Percentiles rank a stretch among this genome's conserved stretches.
Conservation (phyloP, 2,888 invertebrate genomes). For the Luperina testacea region DNA sequence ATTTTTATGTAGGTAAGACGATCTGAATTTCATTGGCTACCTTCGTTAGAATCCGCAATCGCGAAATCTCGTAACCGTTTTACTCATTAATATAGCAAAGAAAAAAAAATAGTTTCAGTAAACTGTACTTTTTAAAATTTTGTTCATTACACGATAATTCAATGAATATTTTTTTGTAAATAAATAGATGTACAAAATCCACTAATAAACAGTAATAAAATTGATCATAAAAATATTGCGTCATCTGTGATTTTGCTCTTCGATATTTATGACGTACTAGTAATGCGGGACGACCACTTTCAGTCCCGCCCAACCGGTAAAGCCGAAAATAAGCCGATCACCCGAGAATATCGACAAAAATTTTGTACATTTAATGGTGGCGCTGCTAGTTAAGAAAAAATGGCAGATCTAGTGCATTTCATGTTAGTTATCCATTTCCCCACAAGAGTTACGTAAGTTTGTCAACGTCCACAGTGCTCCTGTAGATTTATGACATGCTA, state of each 20-base stretch:
- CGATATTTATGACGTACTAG: neutral
- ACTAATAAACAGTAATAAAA: neutral
- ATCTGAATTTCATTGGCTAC: neutral
- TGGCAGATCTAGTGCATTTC: neutral
- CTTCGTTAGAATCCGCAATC: neutral
- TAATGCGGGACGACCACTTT: neutral
- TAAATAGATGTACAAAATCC: neutral
- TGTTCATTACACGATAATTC: neutral
- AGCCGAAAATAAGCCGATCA: too few relatives aligned
- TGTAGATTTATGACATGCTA: conserved; percentile 9
- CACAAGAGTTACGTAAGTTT: neutral
- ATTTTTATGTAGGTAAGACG: neutral
- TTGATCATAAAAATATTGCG: neutral
- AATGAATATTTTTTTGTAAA: neutral
- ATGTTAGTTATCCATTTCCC: neutral
- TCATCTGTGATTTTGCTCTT: too few relatives aligned
- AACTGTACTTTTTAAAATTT: neutral
- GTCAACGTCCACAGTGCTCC: neutral
- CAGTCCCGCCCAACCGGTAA: neutral
- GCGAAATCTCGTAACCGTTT: neutral
- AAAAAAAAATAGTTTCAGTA: too few relatives aligned
- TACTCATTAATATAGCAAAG: neutral
- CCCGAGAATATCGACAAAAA: neutral
- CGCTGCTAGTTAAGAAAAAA: neutral
- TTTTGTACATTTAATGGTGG: neutral